A percentile compares a stretch with the other conserved stretches of the same genome.
phyloP scores from a whole-genome alignment of 2,113 vertebrate species.

The Sander lucioperca region DNA sequence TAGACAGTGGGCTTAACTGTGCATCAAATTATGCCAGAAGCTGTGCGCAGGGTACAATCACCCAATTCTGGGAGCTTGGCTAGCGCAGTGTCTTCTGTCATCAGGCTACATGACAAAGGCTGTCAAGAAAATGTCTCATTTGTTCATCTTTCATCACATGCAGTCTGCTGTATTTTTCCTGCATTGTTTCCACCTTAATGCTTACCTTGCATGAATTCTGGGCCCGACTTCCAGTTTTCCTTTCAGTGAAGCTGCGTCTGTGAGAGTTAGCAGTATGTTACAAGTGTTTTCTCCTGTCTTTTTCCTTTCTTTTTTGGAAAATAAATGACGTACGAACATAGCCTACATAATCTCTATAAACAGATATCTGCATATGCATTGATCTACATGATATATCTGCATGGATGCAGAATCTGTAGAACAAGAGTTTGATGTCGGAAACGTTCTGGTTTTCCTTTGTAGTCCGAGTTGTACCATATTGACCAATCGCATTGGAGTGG shows the following conservation, averaged over 20 bases:
- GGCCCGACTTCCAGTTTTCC: background rate
- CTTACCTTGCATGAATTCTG: background rate
- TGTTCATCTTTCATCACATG: background rate
- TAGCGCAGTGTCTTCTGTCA: conserved; percentile 1
- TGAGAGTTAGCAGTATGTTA: background rate
- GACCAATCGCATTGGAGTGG: too few species aligned
- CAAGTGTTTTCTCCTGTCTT: background rate
- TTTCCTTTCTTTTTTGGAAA: background rate
- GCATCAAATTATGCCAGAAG: conserved; percentile 47
- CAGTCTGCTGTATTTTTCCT: conserved; percentile 10
- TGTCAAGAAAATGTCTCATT: conserved; percentile 11
- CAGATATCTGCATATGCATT: too few species aligned
- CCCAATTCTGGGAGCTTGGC: conserved; percentile 19
- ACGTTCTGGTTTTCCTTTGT: too few species aligned
- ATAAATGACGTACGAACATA: background rate
- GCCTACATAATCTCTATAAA: too few species aligned
- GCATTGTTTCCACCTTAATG: background rate
- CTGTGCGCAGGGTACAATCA: conserved; percentile 37
- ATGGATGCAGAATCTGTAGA: too few species aligned
- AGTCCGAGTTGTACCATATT: too few species aligned
- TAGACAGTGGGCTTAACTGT: conserved; percentile 60
- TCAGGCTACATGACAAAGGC: conserved; percentile 4
- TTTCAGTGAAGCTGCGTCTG: background rate
- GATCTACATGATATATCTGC: too few species aligned
- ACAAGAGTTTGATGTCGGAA: too few species aligned